These are phyloP conservation scores for Poecilia wingei DNA, from an alignment of 2,797 vertebrate genomes.

Conservation along the genomic window DNA sequence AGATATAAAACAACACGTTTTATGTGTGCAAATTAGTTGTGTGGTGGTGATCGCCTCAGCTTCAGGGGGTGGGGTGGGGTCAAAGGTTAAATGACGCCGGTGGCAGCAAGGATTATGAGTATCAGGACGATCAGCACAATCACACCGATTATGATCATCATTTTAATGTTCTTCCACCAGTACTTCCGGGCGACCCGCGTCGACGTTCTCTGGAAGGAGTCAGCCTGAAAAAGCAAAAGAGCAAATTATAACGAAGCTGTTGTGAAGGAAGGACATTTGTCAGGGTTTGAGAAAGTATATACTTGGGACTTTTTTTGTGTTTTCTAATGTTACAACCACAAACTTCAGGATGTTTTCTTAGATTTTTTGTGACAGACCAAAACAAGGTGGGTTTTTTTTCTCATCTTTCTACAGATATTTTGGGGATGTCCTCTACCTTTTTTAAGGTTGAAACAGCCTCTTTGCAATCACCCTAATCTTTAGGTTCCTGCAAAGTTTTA, in stretches of 20 bases:
- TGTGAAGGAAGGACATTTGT: neutral
- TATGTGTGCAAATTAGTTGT: conserved; percentile 5
- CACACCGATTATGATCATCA: conserved; percentile 82
- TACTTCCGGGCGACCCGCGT: conserved; percentile 81
- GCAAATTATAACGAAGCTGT: neutral
- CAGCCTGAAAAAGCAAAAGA: conserved; percentile 75
- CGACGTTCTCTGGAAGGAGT: conserved; percentile 82
- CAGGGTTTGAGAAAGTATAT: too few relatives aligned
- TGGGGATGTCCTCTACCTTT: too few relatives aligned
- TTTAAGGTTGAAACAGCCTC: neutral
- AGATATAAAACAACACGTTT: conserved; percentile 11
- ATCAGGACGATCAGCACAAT: conserved; percentile 76
- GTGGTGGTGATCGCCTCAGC: neutral
- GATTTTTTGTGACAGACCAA: neutral
- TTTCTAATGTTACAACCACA: neutral
- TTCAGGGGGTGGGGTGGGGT: neutral
- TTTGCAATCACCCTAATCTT: neutral
- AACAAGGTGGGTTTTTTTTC: neutral
- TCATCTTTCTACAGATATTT: neutral
- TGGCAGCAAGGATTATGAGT: conserved; percentile 85
- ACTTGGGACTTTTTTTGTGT: neutral
- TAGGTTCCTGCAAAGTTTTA: neutral
- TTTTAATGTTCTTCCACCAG: conserved; percentile 86
- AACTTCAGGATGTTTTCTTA: neutral
- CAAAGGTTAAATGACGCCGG: conserved; percentile 63